Evolutionary conservation across 1,140 invertebrate genomes (phyloP).

Genomic region (Anastatus disparis): DNA sequence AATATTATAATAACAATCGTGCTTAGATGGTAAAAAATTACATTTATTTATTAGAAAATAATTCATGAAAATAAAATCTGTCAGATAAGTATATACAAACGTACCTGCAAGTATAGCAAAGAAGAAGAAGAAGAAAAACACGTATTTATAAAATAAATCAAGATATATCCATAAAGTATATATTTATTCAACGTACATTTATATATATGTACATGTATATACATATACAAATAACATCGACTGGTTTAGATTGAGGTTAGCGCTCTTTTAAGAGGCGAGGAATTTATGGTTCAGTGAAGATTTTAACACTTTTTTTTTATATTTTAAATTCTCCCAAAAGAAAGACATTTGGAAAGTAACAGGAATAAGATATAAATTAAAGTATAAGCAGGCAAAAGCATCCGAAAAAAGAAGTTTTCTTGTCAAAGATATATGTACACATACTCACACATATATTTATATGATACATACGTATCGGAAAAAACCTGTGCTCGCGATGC

Average conservation of each 20-base stretch:
- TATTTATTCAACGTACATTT: neutral
- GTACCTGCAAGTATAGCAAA: no score
- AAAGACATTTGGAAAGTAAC: constrained; percentile 24
- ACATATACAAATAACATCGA: neutral
- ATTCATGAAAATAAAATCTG: no score
- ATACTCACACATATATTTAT: neutral
- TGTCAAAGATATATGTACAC: neutral
- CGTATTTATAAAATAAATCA: constrained; percentile 35
- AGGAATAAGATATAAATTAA: constrained; percentile 33
- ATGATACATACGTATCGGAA: no score
- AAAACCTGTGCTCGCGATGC: no score
- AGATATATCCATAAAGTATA: constrained; percentile 8
- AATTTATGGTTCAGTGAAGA: constrained; percentile 24
- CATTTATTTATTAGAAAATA: neutral
- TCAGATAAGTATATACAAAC: no score
- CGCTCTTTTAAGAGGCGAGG: constrained; percentile 5
- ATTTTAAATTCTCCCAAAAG: no score
- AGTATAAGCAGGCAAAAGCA: constrained; percentile 4
- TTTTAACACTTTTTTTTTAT: constrained; percentile 40
- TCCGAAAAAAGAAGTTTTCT: constrained; percentile 13
- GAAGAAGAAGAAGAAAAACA: no score
- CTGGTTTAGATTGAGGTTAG: constrained; percentile 10
- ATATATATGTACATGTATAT: neutral
- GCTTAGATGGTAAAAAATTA: neutral
- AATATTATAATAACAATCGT: no score